phyloP scores from a whole-genome alignment of 2,888 invertebrate species.

The Ophion obscuratus region DNA sequence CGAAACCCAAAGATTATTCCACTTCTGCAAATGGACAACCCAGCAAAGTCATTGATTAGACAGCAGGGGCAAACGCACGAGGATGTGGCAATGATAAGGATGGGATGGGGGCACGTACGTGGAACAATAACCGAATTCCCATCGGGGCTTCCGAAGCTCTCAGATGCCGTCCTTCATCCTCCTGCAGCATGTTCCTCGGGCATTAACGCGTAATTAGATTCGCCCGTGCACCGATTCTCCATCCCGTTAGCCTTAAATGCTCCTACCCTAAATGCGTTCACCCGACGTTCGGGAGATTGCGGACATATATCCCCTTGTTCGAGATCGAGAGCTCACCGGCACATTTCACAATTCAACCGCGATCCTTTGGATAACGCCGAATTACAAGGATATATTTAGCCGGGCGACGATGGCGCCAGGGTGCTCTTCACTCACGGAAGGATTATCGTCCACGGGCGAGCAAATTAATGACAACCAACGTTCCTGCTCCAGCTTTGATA shows the following conservation, averaged over 20 bases:
- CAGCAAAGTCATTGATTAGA: not conserved
- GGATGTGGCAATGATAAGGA: not conserved
- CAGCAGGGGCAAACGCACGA: not conserved
- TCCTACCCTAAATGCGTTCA: slow-evolving; percentile 28
- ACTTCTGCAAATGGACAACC: not conserved
- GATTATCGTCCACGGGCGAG: not conserved
- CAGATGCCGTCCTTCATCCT: slow-evolving; percentile 25
- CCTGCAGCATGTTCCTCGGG: slow-evolving; percentile 36
- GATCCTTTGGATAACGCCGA: slow-evolving; percentile 5
- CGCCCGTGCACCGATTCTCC: slow-evolving; percentile 45
- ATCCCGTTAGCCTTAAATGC: slow-evolving; percentile 40
- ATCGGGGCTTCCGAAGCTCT: not conserved
- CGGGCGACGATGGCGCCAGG: not conserved
- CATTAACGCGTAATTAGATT: slow-evolving; percentile 55
- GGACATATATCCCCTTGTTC: not conserved
- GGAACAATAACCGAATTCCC: slow-evolving; percentile 13
- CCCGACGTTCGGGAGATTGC: slow-evolving; percentile 20
- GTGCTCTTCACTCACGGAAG: not conserved
- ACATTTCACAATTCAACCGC: slow-evolving; percentile 2
- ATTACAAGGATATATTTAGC: not conserved
- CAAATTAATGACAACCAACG: not conserved
- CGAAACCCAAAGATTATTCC: no score
- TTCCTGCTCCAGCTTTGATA: not conserved
- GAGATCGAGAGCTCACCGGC: not conserved
- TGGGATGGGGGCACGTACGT: not conserved